These are phyloP conservation scores for Drosophila monieri DNA, from an alignment of 2,888 invertebrate species.

Conservation along the genomic window DNA sequence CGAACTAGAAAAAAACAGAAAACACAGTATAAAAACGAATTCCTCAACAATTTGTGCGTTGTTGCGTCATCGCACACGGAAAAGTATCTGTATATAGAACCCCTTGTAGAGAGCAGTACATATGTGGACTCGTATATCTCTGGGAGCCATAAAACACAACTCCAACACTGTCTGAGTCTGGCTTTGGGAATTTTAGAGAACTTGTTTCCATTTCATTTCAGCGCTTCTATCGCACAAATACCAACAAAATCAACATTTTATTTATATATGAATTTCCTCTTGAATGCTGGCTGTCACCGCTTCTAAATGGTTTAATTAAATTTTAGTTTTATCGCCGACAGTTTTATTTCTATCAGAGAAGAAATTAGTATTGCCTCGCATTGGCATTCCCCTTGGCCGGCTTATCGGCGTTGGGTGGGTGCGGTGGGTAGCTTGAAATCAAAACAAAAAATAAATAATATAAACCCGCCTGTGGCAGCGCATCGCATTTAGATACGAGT, in stretches of 20 bases:
- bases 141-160: conserved; percentile 36
- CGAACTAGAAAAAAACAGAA: conserved; percentile 29
- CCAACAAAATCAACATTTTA: conserved; percentile 19
- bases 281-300: conserved; percentile 9
- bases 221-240: background rate
- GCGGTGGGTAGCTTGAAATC: conserved; percentile 21
- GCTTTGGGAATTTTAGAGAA: conserved; percentile 49
- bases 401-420: conserved; percentile 42
- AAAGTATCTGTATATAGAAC: conserved; percentile 38
- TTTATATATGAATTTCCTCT: conserved; percentile 18
- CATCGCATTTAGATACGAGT: conserved; percentile 1
- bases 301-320: conserved; percentile 61
- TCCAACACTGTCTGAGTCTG: conserved; percentile 57
- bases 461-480: background rate
- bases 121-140: background rate
- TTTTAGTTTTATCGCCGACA: conserved; percentile 52
- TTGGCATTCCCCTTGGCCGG: conserved; percentile 23
- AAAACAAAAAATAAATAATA: conserved; percentile 27
- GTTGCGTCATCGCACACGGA: conserved; percentile 71
- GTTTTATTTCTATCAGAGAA: conserved; percentile 34
- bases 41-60: conserved; percentile 58
- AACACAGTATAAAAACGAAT: conserved; percentile 49
- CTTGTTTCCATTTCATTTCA: conserved; percentile 44
- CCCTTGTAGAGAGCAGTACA: conserved; percentile 8
- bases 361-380: conserved; percentile 18